Evolutionary conservation across 2,113 vertebrate genomes (phyloP), one percentile per base, ranked within the genome.

Genomic region (Ammodytes dubius): DNA sequence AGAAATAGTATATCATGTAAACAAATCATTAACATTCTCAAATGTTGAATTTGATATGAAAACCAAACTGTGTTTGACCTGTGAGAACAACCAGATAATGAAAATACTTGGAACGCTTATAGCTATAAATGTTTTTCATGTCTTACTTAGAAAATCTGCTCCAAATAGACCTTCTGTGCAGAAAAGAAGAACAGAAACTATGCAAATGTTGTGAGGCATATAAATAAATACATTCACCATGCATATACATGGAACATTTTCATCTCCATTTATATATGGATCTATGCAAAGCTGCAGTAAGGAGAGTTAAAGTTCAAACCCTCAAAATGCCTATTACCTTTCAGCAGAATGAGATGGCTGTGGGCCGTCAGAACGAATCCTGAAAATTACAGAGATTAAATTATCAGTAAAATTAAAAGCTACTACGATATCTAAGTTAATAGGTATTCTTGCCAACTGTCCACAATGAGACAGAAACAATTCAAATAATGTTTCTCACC

Each of bases 121-220:
- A 1, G 27, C 13, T 9, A 39, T 35, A 49, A 17, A 61, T 57
- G 53, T 6, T 43, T 39, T 19, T 65, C 4, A 64, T 64, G n/a
- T 13, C 12, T 53, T 80, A 80, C 71, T 72, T 82, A 0, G 81
- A 88, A 82, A 70, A 73, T 80, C 65, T 71, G 19, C 54, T 71
- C 69, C 53, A 87, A 42, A 68, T 46, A 42, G 74, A 77, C 4
- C 64, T 14, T 60, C 56, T 80, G 64, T 0, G 1, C 0, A 56
- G 4, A 68, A 84, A 81, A 75, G 12, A 61, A 43, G 86, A 91
- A 89, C 58, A 81, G 79, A 89, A 83, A 89, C 65, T 60, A 84
- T 82, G 47, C 19, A 73, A 71, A 76, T 70, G 4, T 45, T 61
- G 39, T 17, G 6, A 14, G 19, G 39, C 1, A 42, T 63, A 81